Evolutionary conservation across 2,797 vertebrate species (phyloP), one percentile per base, ranked within the genome.

Genomic region (Chelmon rostratus): DNA sequence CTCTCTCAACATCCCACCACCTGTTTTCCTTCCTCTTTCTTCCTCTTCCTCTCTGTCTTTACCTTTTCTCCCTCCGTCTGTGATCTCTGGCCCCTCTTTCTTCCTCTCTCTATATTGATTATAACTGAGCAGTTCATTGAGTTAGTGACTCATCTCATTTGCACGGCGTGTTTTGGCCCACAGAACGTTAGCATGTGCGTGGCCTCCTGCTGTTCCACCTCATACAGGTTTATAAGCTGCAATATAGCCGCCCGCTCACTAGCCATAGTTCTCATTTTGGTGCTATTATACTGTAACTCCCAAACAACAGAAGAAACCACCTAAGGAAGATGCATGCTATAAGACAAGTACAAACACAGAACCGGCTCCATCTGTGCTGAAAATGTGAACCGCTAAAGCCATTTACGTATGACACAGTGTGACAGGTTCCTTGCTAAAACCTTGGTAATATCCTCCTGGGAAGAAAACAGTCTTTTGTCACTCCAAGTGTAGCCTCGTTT

Each of bases 401-500:
- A 78, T 91, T 90, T 91, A 83, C 76, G 79, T 83, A 72, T 64
- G 75, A 86, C 61, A 76, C 81, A 68, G 62, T 53, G 44, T 88
- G 88, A 82, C 82, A 79, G 79, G 68, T 87, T 73, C 54, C 64
- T 81, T 31, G 31, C 79, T 86, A 46, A 91, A 85, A 84, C 67
- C 85, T 65, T 61, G 50, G 71, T 81, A 86, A 72, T 89, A 78
- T 83, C 73, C 57, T 69, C 50, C 68, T 23, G 70, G 54, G 73
- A 82, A 65, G 85, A 88, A 88, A 87, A 85, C 74, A 69, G 68
- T 74, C 42, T 69, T 87, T 86, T 92, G 77, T 91, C 78, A 80
- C 71, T 59, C 11, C 69, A 81, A 84, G 71, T 69, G 72, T 78
- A 71, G 76, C 68, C 70, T 89, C 71, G 76, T 90, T 83, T 82